These are phyloP conservation scores for Brachionus paranguensis DNA, from an alignment of 1,140 invertebrate species.

Conservation along the genomic window DNA sequence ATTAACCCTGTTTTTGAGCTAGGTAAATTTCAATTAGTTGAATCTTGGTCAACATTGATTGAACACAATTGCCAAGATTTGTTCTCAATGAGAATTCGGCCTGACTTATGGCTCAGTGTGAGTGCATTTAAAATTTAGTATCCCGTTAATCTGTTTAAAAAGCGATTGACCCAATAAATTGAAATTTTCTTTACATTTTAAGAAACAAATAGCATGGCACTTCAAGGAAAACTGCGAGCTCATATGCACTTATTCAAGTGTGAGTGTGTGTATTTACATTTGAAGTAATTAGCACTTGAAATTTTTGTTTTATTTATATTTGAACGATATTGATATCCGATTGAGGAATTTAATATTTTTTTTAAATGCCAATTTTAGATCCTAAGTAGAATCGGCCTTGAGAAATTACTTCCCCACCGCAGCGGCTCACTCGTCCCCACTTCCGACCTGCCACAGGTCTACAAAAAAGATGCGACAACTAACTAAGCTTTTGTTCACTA, in stretches of 20 bases:
- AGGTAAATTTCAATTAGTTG: neutral
- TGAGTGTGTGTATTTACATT: neutral
- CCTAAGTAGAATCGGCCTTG: neutral
- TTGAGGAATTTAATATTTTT: neutral
- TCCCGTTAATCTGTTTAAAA: constrained; percentile 33
- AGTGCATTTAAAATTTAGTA: constrained; percentile 16
- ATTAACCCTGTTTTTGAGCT: constrained; percentile 25
- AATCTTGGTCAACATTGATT: constrained; percentile 15
- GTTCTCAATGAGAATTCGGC: neutral
- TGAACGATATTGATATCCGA: constrained; percentile 23
- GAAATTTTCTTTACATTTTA: neutral
- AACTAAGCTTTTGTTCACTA: neutral
- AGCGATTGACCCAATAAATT: constrained; percentile 16
- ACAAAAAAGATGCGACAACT: neutral
- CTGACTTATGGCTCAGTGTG: neutral
- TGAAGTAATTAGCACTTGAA: constrained; percentile 17
- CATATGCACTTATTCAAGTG: neutral
- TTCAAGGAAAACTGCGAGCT: constrained; percentile 6
- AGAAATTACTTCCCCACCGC: neutral
- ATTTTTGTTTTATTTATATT: constrained; percentile 9
- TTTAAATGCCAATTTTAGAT: neutral
- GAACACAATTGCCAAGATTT: neutral
- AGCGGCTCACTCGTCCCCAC: neutral
- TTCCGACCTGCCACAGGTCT: neutral
- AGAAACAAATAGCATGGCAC: neutral